phyloP scores from a whole-genome alignment of 2,888 invertebrate species.

The Hoplodrina ambigua region DNA sequence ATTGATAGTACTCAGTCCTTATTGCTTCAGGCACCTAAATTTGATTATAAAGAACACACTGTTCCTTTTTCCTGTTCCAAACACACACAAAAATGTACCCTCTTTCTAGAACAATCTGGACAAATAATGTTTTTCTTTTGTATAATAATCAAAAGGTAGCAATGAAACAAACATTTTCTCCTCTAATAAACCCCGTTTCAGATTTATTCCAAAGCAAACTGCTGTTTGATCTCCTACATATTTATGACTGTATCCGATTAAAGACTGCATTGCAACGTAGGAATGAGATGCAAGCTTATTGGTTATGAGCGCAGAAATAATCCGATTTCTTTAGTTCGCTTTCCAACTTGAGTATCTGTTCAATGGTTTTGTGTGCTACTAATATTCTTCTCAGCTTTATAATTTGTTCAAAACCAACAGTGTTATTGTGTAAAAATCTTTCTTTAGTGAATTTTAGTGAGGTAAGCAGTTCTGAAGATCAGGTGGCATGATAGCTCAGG shows the following conservation, averaged over 20 bases:
- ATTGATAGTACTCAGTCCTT: too few relatives aligned
- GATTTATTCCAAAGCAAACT: constrained; percentile 15
- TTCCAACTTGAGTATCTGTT: constrained; percentile 16
- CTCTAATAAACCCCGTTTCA: not conserved
- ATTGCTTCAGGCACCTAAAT: too few relatives aligned
- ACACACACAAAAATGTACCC: too few relatives aligned
- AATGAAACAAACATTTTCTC: not conserved
- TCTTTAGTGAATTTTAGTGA: too few relatives aligned
- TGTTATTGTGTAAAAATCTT: not conserved
- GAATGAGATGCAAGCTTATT: constrained; percentile 37
- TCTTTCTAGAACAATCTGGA: not conserved
- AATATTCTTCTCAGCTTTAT: not conserved
- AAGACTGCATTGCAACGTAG: constrained; percentile 10
- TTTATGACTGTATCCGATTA: constrained; percentile 41
- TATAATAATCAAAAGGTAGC: not conserved
- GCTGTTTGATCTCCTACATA: constrained; percentile 35
- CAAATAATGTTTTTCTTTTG: not conserved
- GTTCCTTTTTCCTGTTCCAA: too few relatives aligned
- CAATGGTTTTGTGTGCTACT: not conserved
- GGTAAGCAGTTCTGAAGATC: not conserved
- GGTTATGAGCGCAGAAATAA: constrained; percentile 23
- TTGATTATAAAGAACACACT: too few relatives aligned
- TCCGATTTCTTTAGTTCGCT: constrained; percentile 20
- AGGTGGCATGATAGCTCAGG: too few relatives aligned
- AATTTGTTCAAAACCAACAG: not conserved